Percentiles rank a stretch among this genome's conserved stretches.
phyloP scores from a whole-genome alignment of 2,797 vertebrate species.

The Carduelis carduelis region DNA sequence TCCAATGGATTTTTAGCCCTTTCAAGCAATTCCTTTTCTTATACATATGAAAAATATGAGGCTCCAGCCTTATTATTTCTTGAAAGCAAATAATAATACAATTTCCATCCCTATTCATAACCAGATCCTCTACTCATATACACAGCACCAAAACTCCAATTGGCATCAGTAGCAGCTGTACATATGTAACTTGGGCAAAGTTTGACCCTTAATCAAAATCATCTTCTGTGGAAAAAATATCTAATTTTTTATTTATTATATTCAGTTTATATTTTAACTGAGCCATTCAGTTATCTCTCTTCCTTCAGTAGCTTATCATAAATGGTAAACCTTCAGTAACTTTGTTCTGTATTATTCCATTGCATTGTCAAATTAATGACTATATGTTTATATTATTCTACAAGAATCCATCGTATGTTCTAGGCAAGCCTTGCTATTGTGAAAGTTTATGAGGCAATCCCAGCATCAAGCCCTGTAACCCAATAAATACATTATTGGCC shows the following conservation, averaged over 20 bases:
- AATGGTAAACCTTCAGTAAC: background rate
- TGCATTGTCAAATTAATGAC: background rate
- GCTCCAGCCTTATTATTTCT: background rate
- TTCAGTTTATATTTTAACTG: background rate
- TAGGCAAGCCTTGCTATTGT: background rate
- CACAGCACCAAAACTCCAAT: background rate
- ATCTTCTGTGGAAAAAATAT: background rate
- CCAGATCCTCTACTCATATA: background rate
- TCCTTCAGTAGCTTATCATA: background rate
- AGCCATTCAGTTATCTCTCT: background rate
- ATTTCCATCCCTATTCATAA: background rate
- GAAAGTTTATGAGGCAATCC: background rate
- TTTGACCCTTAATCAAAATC: background rate
- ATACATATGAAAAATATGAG: background rate
- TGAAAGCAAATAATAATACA: background rate
- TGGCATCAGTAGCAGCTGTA: background rate
- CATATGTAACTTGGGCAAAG: background rate
- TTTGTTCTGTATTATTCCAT: background rate
- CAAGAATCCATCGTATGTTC: background rate
- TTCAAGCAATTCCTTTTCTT: background rate
- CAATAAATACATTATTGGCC: background rate
- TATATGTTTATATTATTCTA: background rate
- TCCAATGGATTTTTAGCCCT: background rate
- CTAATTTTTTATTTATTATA: background rate
- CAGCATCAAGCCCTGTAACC: background rate